Evolutionary conservation across 2,888 invertebrate species (phyloP).

Genomic region (Asteroscopus sphinx): DNA sequence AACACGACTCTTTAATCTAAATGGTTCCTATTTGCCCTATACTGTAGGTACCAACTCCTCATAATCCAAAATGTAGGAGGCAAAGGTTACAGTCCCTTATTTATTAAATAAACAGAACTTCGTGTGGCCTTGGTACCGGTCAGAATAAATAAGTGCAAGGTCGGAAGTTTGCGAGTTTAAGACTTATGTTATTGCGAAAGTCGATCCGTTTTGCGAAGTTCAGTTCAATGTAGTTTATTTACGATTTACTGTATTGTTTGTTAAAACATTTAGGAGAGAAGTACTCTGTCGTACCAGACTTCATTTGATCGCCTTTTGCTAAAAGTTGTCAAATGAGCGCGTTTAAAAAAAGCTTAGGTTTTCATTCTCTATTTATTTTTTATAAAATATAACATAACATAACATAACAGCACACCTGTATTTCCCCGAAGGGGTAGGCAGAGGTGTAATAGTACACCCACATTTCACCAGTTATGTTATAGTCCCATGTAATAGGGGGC

Average conservation of each 20-base stretch:
- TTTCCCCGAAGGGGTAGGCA: no score
- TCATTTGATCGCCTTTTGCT: neutral
- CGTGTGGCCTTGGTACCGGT: conserved; percentile 41
- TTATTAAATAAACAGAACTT: conserved; percentile 42
- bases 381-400: no score
- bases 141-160: conserved; percentile 35
- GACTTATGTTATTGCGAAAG: conserved; percentile 17
- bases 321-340: no score
- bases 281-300: neutral
- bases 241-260: neutral
- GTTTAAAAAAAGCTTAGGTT: no score
- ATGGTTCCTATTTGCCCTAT: no score
- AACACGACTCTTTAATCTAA: no score
- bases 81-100: conserved; percentile 27
- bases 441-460: no score
- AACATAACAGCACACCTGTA: no score
- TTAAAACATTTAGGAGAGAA: neutral
- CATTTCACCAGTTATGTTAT: no score
- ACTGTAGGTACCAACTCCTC: neutral
- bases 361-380: no score
- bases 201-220: conserved; percentile 23
- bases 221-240: conserved; percentile 10
- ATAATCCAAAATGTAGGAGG: conserved; percentile 29
- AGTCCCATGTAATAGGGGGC: no score
- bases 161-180: conserved; percentile 28